Base-by-base conservation (phyloP, 2,113 vertebrate species). In the Clupea harengus region DNA sequence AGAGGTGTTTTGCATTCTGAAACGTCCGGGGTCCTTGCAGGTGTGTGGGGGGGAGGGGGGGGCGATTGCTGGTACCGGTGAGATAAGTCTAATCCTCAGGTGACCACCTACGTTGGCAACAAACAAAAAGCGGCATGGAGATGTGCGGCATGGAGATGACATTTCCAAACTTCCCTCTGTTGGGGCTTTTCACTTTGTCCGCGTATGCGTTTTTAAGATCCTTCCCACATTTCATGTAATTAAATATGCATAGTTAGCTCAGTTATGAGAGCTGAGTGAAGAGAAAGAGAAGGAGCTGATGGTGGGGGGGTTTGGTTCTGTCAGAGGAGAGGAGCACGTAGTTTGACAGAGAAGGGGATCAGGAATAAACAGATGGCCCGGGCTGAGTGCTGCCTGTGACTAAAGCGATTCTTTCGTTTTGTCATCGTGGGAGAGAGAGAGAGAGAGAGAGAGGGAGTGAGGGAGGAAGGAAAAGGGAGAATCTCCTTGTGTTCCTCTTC, bases 361-460 rank as follows among this genome's bases (percentile, higher is more conserved):
- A 81, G 20, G 57, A 10, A 52, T 28, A 54, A 86, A 45, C 88
- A 86, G 86, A 85, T 86, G 80, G 86, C 10, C 22, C 50, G 18
- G 15, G 60, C 45, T 82, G 32, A 72, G 50, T 81, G 17, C 1
- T 84, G 57, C 46, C 32, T 44, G 50, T n/a, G 45, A 82, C 64
- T 15, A 52, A 85, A 82, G 85, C 50, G 18, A 46, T 81, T 78
- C 72, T 47, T 84, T 47, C 49, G 47, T 81, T 64, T 82, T 50
- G 64, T 49, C 32, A 44, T 28, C 45, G 67, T 32, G 22, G 49
- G 44, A 60, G 83, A 44, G 45, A 17, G 82, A 46, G 49, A 80
- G 20, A 45, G 45, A 50, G 78, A 18, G 28, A 22, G 45, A 82
- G 57, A 20, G 50, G 10, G 50, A 45, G 39, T 45, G 67, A 54